These are phyloP conservation scores for Ctenicera cuprea DNA, from an alignment of 2,888 invertebrate genomes.

Conservation along the genomic window DNA sequence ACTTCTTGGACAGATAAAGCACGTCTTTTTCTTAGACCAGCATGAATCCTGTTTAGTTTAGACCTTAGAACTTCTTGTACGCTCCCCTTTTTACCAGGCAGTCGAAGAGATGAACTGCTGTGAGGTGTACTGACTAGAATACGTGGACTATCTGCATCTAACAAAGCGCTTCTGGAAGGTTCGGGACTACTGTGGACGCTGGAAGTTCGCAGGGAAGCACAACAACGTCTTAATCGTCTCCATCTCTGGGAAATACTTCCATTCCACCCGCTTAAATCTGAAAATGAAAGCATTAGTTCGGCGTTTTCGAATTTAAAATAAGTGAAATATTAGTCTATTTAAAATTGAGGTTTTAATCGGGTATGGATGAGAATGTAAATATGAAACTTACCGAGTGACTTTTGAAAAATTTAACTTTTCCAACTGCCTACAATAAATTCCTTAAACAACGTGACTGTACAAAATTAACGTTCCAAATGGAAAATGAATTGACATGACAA, in stretches of 20 bases:
- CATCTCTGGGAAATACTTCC: conserved; percentile 85
- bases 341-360: no score
- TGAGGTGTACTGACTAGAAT: conserved; percentile 71
- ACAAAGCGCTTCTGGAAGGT: conserved; percentile 72
- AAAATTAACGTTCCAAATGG: no score
- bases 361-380: no score
- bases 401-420: no score
- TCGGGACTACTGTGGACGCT: conserved; percentile 76
- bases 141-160: conserved; percentile 74
- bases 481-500: no score
- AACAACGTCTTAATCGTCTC: conserved; percentile 82
- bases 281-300: conserved; percentile 51
- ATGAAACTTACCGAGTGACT: no score
- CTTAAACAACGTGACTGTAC: no score
- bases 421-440: no score
- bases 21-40: conserved; percentile 79
- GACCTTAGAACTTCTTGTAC: conserved; percentile 80
- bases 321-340: no score
- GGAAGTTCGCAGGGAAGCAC: conserved; percentile 75
- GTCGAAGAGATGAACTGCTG: conserved; percentile 71
- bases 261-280: conserved; percentile 83
- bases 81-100: conserved; percentile 72
- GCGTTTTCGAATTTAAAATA: no score
- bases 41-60: conserved; percentile 82
- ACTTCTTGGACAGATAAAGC: conserved; percentile 84